Evolutionary conservation across 2,797 vertebrate species (phyloP).

Genomic region (Acipenser transmontanus): DNA sequence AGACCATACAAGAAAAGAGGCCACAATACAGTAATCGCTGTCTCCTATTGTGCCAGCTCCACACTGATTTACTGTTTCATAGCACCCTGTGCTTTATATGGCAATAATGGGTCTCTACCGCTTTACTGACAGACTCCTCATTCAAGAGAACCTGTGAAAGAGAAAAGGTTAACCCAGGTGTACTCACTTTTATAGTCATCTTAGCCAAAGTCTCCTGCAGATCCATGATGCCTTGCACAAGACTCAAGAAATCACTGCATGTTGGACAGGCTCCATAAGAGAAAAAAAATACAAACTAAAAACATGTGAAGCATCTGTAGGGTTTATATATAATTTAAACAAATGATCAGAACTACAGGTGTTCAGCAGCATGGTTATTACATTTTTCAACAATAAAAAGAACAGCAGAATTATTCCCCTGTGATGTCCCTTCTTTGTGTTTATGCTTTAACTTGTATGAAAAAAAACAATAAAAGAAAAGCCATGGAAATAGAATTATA

Average conservation of each 20-base stretch:
- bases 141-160: conserved; percentile 13
- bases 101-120: background rate
- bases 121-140: conserved; percentile 9
- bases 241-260: conserved; percentile 93
- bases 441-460: no score
- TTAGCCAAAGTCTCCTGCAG: conserved; percentile 92
- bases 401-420: no score
- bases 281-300: conserved; percentile 31
- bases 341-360: background rate
- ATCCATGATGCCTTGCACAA: conserved; percentile 98
- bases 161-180: conserved; percentile 1
- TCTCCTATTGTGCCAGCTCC: background rate
- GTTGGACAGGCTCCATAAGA: conserved; percentile 85
- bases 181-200: conserved; percentile 91
- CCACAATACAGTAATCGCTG: background rate
- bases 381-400: no score
- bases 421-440: no score
- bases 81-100: background rate
- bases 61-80: background rate
- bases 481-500: no score
- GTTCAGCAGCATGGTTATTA: background rate
- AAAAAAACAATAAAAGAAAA: no score
- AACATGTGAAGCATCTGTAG: background rate
- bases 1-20: background rate
- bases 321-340: background rate